Percentiles rank a stretch among this genome's conserved stretches.
phyloP scores from a whole-genome alignment of 2,888 invertebrate species.

The Drosophila testacea region DNA sequence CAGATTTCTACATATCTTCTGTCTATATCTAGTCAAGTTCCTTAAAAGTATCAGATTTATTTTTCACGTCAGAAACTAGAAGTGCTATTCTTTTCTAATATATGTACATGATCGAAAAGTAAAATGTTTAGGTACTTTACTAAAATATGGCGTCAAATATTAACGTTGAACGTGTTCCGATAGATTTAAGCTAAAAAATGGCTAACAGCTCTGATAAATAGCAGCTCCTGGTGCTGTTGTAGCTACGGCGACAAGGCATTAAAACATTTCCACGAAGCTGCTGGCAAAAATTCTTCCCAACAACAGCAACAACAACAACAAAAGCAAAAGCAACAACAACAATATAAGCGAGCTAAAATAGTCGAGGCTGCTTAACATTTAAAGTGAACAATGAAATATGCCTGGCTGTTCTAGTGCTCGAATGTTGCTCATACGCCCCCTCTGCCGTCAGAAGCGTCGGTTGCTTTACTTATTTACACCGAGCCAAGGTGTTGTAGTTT shows the following conservation, averaged over 20 bases:
- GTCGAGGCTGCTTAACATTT: slow-evolving; percentile 74
- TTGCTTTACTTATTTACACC: slow-evolving; percentile 70
- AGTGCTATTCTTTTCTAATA: too few relatives aligned
- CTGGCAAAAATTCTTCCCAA: slow-evolving; percentile 51
- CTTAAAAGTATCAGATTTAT: too few relatives aligned
- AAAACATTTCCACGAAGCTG: slow-evolving; percentile 63
- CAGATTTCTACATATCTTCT: too few relatives aligned
- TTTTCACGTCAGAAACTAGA: too few relatives aligned
- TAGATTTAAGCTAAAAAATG: slow-evolving; percentile 43
- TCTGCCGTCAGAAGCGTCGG: slow-evolving; percentile 8
- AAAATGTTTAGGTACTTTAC: too few relatives aligned
- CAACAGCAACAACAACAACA: slow-evolving; percentile 31
- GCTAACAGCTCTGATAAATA: slow-evolving; percentile 6
- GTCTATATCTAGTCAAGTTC: too few relatives aligned
- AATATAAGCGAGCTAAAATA: slow-evolving; percentile 35
- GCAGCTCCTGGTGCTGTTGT: slow-evolving; percentile 19
- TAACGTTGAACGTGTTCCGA: neutral
- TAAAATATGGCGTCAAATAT: too few relatives aligned
- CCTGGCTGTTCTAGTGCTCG: slow-evolving; percentile 37
- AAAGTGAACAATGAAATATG: slow-evolving; percentile 81
- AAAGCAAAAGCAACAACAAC: slow-evolving; percentile 30
- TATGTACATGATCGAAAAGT: too few relatives aligned
- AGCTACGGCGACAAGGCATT: slow-evolving; percentile 63
- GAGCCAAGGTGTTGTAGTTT: slow-evolving; percentile 65
- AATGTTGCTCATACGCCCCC: slow-evolving; percentile 41